A percentile compares a stretch with the other conserved stretches of the same genome.
Evolutionary conservation across 2,797 vertebrate genomes (phyloP).

Genomic region (Apogon hyalosoma): DNA sequence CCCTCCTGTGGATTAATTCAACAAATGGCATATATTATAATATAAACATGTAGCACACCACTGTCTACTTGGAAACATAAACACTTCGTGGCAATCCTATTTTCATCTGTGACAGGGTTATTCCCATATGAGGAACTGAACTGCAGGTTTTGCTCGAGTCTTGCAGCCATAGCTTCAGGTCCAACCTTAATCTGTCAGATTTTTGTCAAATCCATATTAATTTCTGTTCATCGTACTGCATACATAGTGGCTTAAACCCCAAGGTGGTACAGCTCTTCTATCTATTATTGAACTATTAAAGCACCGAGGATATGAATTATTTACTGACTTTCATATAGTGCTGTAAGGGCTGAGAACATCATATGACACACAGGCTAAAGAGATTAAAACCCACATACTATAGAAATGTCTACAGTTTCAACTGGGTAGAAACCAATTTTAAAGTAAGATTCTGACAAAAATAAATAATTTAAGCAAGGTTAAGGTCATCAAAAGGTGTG

Average conservation of each 20-base stretch:
- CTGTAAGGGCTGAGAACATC: constrained; percentile 16
- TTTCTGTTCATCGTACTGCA: constrained; percentile 36
- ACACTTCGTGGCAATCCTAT: constrained; percentile 45
- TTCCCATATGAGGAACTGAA: constrained; percentile 39
- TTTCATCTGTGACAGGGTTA: constrained; percentile 43
- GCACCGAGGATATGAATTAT: constrained; percentile 55
- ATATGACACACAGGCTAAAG: constrained; percentile 19
- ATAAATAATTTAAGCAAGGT: background rate
- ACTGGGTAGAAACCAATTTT: background rate
- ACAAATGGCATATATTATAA: constrained; percentile 33
- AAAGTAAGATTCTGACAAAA: background rate
- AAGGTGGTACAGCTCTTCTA: constrained; percentile 40
- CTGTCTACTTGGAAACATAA: constrained; percentile 32
- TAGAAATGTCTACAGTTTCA: too few species aligned
- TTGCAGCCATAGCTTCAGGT: constrained; percentile 37
- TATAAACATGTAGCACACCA: constrained; percentile 31
- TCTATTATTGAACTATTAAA: constrained; percentile 53
- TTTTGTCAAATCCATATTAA: constrained; percentile 51
- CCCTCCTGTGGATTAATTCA: constrained; percentile 50
- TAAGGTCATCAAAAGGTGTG: background rate
- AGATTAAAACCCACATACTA: background rate
- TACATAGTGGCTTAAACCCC: constrained; percentile 37
- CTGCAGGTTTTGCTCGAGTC: constrained; percentile 29
- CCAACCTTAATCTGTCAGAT: constrained; percentile 70
- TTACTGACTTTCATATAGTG: constrained; percentile 31